Base-by-base conservation (phyloP, 2,888 invertebrate species). In the Drosophila kokeensis region DNA sequence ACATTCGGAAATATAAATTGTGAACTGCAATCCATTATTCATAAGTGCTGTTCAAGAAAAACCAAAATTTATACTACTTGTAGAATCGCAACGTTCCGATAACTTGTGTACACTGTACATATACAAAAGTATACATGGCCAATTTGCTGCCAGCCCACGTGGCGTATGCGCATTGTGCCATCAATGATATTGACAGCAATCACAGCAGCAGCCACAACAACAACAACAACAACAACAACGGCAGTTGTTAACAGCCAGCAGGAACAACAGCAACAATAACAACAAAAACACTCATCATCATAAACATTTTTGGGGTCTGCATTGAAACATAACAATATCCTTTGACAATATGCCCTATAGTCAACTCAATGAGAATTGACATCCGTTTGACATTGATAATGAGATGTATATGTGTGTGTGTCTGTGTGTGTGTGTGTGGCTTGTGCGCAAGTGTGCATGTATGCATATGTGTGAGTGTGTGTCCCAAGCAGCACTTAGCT, bases 281-380 rank as follows among this genome's bases (percentile, higher is more conserved):
- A 36, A 42, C 29, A 59, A 10, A 40, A 69, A 11, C 49, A 62
- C 65, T 60, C 77, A 65, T 55, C 70, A 70, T 64, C 74, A 65
- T 75, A 65, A 69, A 67, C 65, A 69, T 64, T 72, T 75, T 72
- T 52, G 38, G 64, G 64, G 59, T 58, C 69, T 74, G 69, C 65
- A 87, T 83, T 80, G 84, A 86, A 88, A 79, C 86, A 87, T 87
- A 87, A 87, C 84, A 87, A 87, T 87, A 87, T 87, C 87, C 86
- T 87, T 86, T 86, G 81, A 83, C 83, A 83, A 82, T 83, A 87
- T 86, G 68, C 65, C 86, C 86, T 80, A 83, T 87, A 85, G 87
- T 83, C 85, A 81, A 77, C 76, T 83, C 73, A 85, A 71, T 83
- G 86, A 82, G 69, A 68, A 87, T 86, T 87, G 87, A 87, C 84